Evolutionary conservation across 2,888 invertebrate genomes (phyloP).

Genomic region (Xiphydria camelus): DNA sequence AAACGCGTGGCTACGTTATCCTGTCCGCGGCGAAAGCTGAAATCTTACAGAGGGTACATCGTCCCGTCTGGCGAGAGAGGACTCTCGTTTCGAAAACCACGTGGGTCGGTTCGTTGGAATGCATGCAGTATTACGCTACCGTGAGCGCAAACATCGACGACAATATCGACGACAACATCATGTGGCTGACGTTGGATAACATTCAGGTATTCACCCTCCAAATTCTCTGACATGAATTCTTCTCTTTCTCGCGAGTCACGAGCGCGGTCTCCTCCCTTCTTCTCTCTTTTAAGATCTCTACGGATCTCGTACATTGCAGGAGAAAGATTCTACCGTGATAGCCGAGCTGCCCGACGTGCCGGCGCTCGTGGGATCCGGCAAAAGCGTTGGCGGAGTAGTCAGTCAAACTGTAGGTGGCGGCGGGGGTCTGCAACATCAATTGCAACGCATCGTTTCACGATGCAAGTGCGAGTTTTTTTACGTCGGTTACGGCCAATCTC

Average conservation of each 20-base stretch:
- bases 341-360: slow-evolving; percentile 83
- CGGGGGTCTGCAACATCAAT: slow-evolving; percentile 64
- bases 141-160: slow-evolving; percentile 71
- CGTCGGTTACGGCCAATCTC: slow-evolving; percentile 83
- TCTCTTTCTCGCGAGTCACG: too few relatives aligned
- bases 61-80: slow-evolving; percentile 85
- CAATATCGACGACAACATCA: slow-evolving; percentile 77
- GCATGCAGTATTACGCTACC: slow-evolving; percentile 99
- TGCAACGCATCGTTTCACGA: slow-evolving; percentile 95
- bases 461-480: slow-evolving; percentile 99
- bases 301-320: slow-evolving; percentile 46
- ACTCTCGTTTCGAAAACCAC: slow-evolving; percentile 91
- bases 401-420: slow-evolving; percentile 86
- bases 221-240: not conserved
- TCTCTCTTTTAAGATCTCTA: not conserved
- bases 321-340: slow-evolving; percentile 77
- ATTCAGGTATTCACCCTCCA: slow-evolving; percentile 66
- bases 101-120: slow-evolving; percentile 92
- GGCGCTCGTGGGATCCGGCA: slow-evolving; percentile 89
- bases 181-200: slow-evolving; percentile 94
- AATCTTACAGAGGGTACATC: slow-evolving; percentile 85
- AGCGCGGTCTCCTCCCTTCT: too few relatives aligned
- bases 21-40: slow-evolving; percentile 95
- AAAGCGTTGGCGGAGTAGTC: slow-evolving; percentile 96
- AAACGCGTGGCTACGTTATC: slow-evolving; percentile 96